Evolutionary conservation across 2,888 invertebrate genomes (phyloP).

Genomic region (Drosophila limbata): DNA sequence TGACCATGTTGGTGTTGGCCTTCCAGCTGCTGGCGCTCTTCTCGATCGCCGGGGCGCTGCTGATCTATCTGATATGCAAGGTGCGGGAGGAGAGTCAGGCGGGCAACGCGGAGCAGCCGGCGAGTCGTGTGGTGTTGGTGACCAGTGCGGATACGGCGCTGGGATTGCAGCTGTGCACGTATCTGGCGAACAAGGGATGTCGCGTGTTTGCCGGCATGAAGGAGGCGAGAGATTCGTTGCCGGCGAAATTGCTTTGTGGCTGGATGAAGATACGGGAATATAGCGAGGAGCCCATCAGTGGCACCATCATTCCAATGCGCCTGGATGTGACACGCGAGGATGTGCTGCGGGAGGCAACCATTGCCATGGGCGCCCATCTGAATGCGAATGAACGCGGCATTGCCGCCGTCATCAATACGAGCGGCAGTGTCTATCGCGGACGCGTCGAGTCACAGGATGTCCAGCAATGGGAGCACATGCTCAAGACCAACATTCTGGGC

Average conservation of each 20-base stretch:
- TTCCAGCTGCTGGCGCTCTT: constrained; percentile 92
- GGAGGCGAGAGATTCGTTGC: constrained; percentile 87
- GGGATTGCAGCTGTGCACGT: constrained; percentile 91
- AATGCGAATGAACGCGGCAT: constrained; percentile 93
- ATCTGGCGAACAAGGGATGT: constrained; percentile 90
- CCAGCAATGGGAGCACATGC: constrained; percentile 88
- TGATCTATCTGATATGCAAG: constrained; percentile 91
- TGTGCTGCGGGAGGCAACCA: constrained; percentile 91
- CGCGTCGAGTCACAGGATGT: constrained; percentile 89
- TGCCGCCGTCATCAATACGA: constrained; percentile 93
- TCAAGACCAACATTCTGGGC: constrained; percentile 90
- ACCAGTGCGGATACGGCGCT: constrained; percentile 93
- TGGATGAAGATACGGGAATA: constrained; percentile 88
- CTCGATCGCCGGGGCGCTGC: constrained; percentile 93
- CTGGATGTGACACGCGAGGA: constrained; percentile 93
- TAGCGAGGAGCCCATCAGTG: constrained; percentile 84
- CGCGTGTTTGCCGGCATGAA: constrained; percentile 91
- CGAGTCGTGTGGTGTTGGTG: constrained; percentile 90
- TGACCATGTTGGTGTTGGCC: constrained; percentile 92
- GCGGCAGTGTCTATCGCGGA: constrained; percentile 91
- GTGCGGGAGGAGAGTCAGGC: constrained; percentile 88
- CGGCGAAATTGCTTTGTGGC: constrained; percentile 88
- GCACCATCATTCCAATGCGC: constrained; percentile 89
- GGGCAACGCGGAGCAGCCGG: constrained; percentile 81
- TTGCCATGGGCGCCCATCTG: constrained; percentile 91